A percentile compares a stretch with the other conserved stretches of the same genome.
Conservation (phyloP, 2,888 invertebrate species). For the Aleiodes alternator region DNA sequence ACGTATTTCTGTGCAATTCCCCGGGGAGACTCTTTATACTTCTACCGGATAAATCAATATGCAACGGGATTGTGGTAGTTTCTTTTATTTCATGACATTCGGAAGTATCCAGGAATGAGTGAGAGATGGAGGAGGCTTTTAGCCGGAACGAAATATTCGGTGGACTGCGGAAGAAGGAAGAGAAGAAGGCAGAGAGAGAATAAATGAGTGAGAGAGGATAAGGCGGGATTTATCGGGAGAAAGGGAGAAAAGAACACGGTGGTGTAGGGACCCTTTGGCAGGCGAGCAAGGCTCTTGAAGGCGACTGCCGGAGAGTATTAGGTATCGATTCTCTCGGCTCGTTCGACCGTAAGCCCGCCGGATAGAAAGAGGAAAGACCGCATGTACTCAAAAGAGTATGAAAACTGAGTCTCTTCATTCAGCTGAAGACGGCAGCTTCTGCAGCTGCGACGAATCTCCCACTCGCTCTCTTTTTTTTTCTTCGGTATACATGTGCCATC, state of each 20-base stretch:
- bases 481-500: background rate
- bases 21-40: background rate
- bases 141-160: conserved; percentile 40
- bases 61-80: conserved; percentile 25
- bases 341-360: conserved; percentile 43
- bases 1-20: conserved; percentile 10
- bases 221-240: background rate
- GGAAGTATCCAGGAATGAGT: conserved; percentile 15
- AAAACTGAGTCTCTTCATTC: conserved; percentile 14
- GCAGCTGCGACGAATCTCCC: conserved; percentile 40
- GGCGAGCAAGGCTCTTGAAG: conserved; percentile 37
- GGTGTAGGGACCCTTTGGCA: conserved; percentile 35
- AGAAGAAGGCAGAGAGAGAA: background rate
- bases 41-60: conserved; percentile 43
- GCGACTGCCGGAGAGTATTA: conserved; percentile 40
- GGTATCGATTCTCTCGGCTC: conserved; percentile 45
- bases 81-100: conserved; percentile 37
- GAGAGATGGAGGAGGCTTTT: conserved; percentile 35
- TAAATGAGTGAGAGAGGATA: background rate
- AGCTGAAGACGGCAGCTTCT: conserved; percentile 37
- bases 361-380: conserved; percentile 37
- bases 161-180: conserved; percentile 26
- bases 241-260: background rate
- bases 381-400: conserved; percentile 13
- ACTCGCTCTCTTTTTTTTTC: background rate